phyloP scores from a whole-genome alignment of 1,140 invertebrate genomes.

The Brachionus plicatilis region DNA sequence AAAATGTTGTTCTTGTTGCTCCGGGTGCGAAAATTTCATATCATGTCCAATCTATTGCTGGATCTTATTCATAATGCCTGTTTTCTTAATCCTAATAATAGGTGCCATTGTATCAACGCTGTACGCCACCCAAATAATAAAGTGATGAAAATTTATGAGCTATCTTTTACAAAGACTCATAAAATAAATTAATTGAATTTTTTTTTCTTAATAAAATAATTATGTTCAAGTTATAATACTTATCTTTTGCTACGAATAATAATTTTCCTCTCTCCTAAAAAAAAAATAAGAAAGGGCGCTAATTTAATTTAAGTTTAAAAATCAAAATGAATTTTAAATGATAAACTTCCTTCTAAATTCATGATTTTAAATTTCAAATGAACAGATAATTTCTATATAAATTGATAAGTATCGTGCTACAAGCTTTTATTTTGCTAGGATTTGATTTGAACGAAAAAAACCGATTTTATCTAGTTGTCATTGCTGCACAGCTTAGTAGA shows the following conservation, averaged over 20 bases:
- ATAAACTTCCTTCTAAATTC: not conserved
- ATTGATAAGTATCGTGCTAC: too few relatives aligned
- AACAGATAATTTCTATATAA: too few relatives aligned
- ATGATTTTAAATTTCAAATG: not conserved
- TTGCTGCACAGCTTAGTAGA: not conserved
- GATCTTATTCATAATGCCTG: not conserved
- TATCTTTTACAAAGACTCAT: not conserved
- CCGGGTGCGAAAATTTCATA: constrained; percentile 38
- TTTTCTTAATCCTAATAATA: not conserved
- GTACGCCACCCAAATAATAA: constrained; percentile 3
- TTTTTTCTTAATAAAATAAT: not conserved
- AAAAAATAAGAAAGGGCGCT: not conserved
- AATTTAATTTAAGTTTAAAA: not conserved
- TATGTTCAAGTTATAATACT: not conserved
- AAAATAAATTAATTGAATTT: not conserved
- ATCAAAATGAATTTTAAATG: not conserved
- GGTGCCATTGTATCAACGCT: not conserved
- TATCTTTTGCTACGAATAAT: not conserved
- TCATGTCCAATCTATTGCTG: constrained; percentile 40
- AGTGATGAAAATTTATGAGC: not conserved
- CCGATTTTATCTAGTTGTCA: not conserved
- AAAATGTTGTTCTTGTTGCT: constrained; percentile 10
- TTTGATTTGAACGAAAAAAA: too few relatives aligned
- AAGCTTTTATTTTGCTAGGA: too few relatives aligned
- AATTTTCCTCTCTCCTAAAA: not conserved